These are phyloP conservation scores for Siniperca undulata DNA, from an alignment of 2,797 vertebrate species.

Conservation along the genomic window DNA sequence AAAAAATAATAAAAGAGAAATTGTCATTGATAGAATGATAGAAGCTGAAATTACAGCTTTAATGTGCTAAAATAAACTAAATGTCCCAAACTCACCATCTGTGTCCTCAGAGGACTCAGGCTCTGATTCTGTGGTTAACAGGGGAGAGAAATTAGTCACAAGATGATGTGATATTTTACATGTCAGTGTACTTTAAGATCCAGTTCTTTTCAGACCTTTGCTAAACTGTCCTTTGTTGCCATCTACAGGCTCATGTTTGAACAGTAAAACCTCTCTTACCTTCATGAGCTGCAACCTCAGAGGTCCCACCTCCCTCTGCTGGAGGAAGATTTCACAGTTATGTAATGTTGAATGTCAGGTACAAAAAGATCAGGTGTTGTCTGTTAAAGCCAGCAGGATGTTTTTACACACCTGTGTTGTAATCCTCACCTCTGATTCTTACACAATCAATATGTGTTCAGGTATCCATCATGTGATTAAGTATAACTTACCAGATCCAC, in stretches of 20 bases:
- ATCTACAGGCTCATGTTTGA: conserved; percentile 46
- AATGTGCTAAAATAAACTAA: background rate
- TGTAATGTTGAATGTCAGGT: conserved; percentile 1
- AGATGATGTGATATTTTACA: conserved; percentile 24
- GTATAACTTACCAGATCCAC: conserved; percentile 67
- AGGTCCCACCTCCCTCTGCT: conserved; percentile 58
- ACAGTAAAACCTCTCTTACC: conserved; percentile 59
- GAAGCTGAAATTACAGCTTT: conserved; percentile 3
- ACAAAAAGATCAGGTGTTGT: conserved; percentile 25
- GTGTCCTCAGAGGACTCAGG: conserved; percentile 72
- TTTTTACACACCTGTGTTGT: conserved; percentile 62
- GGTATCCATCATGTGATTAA: background rate
- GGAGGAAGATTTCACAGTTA: conserved; percentile 61
- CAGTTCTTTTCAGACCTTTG: background rate
- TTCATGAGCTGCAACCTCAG: conserved; percentile 50
- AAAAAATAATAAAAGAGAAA: conserved; percentile 17
- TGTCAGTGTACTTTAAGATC: background rate
- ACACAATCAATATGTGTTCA: background rate
- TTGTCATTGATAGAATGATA: background rate
- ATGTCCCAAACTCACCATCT: conserved; percentile 59
- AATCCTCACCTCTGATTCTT: conserved; percentile 42
- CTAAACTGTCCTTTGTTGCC: conserved; percentile 48
- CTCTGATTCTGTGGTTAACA: conserved; percentile 58
- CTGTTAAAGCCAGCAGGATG: background rate
- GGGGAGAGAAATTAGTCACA: conserved; percentile 4